These are phyloP conservation scores for Musca domestica DNA, from an alignment of 1,140 invertebrate genomes.

Conservation along the genomic window DNA sequence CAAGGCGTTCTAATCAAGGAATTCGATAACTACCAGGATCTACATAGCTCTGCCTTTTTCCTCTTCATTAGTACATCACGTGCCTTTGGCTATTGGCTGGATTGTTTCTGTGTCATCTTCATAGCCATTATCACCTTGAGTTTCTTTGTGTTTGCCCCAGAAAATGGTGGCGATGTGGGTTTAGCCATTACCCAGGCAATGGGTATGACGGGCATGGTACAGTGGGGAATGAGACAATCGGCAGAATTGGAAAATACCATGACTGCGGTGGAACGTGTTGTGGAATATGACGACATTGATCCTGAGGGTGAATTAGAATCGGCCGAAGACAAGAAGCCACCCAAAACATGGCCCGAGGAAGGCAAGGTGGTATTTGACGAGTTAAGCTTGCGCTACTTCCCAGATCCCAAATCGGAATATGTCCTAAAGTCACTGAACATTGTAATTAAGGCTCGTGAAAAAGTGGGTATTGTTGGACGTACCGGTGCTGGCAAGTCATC, in stretches of 20 bases:
- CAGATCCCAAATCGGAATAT: conserved; percentile 59
- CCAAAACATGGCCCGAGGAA: conserved; percentile 67
- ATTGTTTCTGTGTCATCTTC: conserved; percentile 73
- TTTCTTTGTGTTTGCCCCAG: conserved; percentile 65
- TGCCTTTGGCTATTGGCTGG: conserved; percentile 75
- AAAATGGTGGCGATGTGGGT: conserved; percentile 71
- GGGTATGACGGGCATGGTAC: conserved; percentile 77
- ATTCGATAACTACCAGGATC: conserved; percentile 76
- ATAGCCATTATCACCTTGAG: conserved; percentile 68
- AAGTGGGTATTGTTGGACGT: conserved; percentile 75
- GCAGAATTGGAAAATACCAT: conserved; percentile 81
- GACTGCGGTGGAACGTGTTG: conserved; percentile 76
- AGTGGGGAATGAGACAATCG: conserved; percentile 81
- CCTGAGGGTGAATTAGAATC: conserved; percentile 68
- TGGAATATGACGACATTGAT: conserved; percentile 71
- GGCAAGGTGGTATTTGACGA: conserved; percentile 68
- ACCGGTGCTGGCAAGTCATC: conserved; percentile 93
- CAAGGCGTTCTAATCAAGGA: conserved; percentile 75
- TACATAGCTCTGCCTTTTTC: conserved; percentile 67
- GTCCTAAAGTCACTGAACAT: conserved; percentile 67
- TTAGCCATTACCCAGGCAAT: conserved; percentile 79
- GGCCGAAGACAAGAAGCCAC: conserved; percentile 62
- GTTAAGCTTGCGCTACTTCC: conserved; percentile 66
- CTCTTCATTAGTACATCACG: conserved; percentile 64
- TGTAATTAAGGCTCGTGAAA: conserved; percentile 62